Conservation (phyloP, 2,113 vertebrate genomes). For the Chrysemys picta region DNA sequence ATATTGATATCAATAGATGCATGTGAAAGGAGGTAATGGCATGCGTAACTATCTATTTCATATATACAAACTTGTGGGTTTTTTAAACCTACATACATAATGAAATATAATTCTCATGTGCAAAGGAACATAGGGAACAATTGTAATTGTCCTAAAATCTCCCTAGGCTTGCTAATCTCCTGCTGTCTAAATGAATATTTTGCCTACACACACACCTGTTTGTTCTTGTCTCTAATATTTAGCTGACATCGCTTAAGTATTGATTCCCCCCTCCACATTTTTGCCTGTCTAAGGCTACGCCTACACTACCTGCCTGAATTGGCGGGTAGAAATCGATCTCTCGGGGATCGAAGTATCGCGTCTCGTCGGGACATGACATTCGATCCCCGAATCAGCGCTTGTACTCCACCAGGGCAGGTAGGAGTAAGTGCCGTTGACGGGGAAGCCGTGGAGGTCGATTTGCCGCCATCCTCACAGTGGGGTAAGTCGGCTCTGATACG, state of each 20-base stretch:
- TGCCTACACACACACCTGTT: not conserved
- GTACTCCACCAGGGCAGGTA: too few species aligned
- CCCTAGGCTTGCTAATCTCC: not conserved
- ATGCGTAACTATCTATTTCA: not conserved
- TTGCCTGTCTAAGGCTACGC: not conserved
- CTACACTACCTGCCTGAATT: too few species aligned
- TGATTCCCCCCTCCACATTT: not conserved
- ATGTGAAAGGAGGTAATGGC: not conserved
- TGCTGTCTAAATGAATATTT: not conserved
- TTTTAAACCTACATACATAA: not conserved
- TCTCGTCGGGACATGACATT: too few species aligned
- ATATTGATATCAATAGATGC: not conserved
- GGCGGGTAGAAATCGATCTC: too few species aligned
- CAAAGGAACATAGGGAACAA: not conserved
- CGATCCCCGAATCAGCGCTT: too few species aligned
- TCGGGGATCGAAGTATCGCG: too few species aligned
- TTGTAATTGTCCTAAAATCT: not conserved
- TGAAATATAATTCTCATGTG: not conserved
- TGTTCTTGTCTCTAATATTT: not conserved
- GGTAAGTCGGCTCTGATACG: too few species aligned
- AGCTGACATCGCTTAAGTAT: not conserved
- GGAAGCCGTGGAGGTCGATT: too few species aligned
- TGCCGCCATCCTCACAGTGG: too few species aligned
- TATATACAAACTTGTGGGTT: not conserved
- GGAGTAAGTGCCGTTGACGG: too few species aligned